Conservation (phyloP, 2,888 invertebrate species). For the Trilocha varians region DNA sequence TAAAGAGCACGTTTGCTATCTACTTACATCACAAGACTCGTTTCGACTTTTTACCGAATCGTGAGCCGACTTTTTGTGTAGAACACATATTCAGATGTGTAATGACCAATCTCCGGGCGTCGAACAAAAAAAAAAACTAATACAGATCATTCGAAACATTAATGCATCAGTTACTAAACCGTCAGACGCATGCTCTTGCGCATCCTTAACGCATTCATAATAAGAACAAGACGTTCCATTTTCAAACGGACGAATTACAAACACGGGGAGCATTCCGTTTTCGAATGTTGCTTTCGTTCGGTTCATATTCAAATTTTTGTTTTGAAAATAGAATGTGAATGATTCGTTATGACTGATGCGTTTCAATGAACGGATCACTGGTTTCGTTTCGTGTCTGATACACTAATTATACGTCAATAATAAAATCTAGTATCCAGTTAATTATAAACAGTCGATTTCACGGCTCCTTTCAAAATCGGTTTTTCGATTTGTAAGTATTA, state of each 20-base stretch:
- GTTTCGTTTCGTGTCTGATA: conserved; percentile 5
- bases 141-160: conserved; percentile 59
- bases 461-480: background rate
- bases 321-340: conserved; percentile 45
- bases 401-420: conserved; percentile 15
- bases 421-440: conserved; percentile 1
- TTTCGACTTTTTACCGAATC: conserved; percentile 61
- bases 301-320: conserved; percentile 62
- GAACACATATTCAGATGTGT: conserved; percentile 70
- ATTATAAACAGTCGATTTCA: background rate
- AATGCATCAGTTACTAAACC: conserved; percentile 73
- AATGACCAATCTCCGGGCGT: conserved; percentile 70
- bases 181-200: conserved; percentile 65
- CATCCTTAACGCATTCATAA: conserved; percentile 68
- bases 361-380: conserved; percentile 15
- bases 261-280: conserved; percentile 53
- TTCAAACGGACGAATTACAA: conserved; percentile 59
- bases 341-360: conserved; percentile 33
- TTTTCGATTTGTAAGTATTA: background rate
- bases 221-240: conserved; percentile 64
- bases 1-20: conserved; percentile 66
- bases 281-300: conserved; percentile 36
- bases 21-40: conserved; percentile 57
- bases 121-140: conserved; percentile 44
- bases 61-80: conserved; percentile 63